Evolutionary conservation across 2,888 invertebrate genomes (phyloP).

Genomic region (Cryptus viduatorius): DNA sequence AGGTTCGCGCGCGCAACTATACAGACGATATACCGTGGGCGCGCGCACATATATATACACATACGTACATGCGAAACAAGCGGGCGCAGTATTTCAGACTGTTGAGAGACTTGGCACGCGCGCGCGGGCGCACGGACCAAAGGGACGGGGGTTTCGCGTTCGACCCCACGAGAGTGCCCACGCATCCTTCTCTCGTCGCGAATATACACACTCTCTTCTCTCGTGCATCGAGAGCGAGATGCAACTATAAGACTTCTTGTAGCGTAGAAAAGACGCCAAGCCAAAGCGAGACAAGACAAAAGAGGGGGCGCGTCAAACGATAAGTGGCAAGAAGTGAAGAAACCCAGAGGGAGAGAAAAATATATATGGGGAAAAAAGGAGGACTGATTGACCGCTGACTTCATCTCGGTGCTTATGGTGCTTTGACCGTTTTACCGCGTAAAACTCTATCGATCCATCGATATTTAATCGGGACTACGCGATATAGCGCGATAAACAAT

Average conservation of each 20-base stretch:
- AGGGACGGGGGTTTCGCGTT: conserved; percentile 67
- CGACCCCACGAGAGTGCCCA: conserved; percentile 62
- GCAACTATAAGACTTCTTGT: conserved; percentile 10
- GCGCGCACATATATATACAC: conserved; percentile 11
- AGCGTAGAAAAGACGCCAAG: conserved; percentile 52
- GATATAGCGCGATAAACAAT: neutral
- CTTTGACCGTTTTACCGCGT: conserved; percentile 24
- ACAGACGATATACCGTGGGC: neutral
- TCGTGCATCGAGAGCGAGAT: neutral
- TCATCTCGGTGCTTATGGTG: conserved; percentile 49
- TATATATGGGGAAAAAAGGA: conserved; percentile 11
- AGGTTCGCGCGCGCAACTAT: conserved; percentile 20
- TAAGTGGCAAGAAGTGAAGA: neutral
- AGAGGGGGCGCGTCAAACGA: neutral
- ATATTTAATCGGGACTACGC: neutral
- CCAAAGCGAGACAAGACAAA: conserved; percentile 30
- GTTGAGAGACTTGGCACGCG: conserved; percentile 33
- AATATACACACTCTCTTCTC: conserved; percentile 35
- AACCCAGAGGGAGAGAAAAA: conserved; percentile 9
- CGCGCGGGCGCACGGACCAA: conserved; percentile 44
- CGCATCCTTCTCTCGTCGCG: conserved; percentile 38
- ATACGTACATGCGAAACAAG: neutral
- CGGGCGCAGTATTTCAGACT: conserved; percentile 46
- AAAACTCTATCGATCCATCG: neutral
- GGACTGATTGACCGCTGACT: conserved; percentile 40